Evolutionary conservation across 23 tunicate genomes (phyloP).

Genomic region (Styela clava): DNA sequence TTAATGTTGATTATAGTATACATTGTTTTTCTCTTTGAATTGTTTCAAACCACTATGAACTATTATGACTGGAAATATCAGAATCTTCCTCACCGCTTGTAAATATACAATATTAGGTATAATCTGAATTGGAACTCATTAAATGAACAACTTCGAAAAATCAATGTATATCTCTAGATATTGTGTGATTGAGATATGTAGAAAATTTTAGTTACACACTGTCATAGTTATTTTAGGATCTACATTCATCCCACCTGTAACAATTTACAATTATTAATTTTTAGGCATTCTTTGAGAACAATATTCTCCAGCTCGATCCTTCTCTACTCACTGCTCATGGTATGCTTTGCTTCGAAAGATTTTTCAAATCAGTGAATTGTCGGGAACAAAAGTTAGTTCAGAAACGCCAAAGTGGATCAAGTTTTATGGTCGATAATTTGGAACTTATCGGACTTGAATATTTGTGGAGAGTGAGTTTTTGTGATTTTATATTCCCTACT

Average conservation of each 20-base stretch:
- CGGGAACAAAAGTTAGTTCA: conserved; percentile 26
- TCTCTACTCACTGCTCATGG: conserved; percentile 15
- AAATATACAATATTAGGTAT: too few relatives aligned
- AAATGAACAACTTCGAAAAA: too few relatives aligned
- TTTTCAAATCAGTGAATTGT: conserved; percentile 29
- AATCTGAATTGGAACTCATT: too few relatives aligned
- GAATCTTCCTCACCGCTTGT: too few relatives aligned
- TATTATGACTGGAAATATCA: not conserved
- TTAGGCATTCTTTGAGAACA: conserved; percentile 30
- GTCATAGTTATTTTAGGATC: too few relatives aligned
- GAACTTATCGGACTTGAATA: conserved; percentile 29
- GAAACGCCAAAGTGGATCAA: conserved; percentile 15
- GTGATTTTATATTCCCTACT: too few relatives aligned
- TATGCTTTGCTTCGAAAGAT: conserved; percentile 28
- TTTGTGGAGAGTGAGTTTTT: conserved; percentile 16
- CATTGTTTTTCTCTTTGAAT: too few relatives aligned
- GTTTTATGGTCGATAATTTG: conserved; percentile 17
- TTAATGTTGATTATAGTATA: not conserved
- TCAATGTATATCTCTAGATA: too few relatives aligned
- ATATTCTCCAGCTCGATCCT: conserved; percentile 37
- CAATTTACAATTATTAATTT: too few relatives aligned
- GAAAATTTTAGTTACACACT: too few relatives aligned
- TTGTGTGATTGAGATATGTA: too few relatives aligned
- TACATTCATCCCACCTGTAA: too few relatives aligned
- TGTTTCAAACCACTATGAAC: not conserved